These are phyloP conservation scores for Hemichromis elongatus DNA, from an alignment of 2,113 vertebrate species.

Conservation along the genomic window DNA sequence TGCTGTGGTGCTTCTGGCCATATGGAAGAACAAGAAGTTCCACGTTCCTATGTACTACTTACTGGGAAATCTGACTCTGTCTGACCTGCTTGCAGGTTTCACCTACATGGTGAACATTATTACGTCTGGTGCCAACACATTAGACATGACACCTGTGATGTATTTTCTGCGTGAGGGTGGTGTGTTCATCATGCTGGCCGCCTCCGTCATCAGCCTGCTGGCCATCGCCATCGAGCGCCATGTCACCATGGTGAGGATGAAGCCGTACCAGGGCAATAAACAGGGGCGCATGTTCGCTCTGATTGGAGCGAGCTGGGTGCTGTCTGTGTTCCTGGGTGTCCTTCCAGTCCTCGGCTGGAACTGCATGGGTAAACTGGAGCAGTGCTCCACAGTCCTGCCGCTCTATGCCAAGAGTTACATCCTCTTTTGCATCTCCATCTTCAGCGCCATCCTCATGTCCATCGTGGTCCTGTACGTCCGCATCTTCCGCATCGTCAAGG, in stretches of 20 bases:
- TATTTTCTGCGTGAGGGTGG: constrained; percentile 87
- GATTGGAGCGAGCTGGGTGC: constrained; percentile 80
- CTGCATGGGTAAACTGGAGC: constrained; percentile 74
- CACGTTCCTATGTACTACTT: constrained; percentile 89
- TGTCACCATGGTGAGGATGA: constrained; percentile 84
- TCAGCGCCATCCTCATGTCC: constrained; percentile 76
- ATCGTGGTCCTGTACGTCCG: constrained; percentile 85
- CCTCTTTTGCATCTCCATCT: constrained; percentile 81
- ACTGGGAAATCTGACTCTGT: constrained; percentile 85
- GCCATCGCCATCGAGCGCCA: constrained; percentile 89
- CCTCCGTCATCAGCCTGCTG: constrained; percentile 83
- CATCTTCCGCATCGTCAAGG: constrained; percentile 84
- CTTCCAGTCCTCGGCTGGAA: constrained; percentile 87
- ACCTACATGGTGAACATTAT: constrained; percentile 87
- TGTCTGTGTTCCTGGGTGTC: constrained; percentile 77
- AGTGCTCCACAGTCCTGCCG: constrained; percentile 85
- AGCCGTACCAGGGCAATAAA: constrained; percentile 76
- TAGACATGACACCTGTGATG: constrained; percentile 79
- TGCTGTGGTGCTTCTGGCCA: constrained; percentile 79
- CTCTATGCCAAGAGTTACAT: constrained; percentile 88
- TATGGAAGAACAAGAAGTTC: constrained; percentile 88
- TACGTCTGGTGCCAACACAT: constrained; percentile 81
- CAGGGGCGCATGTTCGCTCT: constrained; percentile 78
- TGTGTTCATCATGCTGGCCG: constrained; percentile 84
- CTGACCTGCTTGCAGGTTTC: constrained; percentile 84